These are phyloP conservation scores for Nesogale talazaci DNA, from an alignment of 2,113 vertebrate species.

Conservation along the genomic window DNA sequence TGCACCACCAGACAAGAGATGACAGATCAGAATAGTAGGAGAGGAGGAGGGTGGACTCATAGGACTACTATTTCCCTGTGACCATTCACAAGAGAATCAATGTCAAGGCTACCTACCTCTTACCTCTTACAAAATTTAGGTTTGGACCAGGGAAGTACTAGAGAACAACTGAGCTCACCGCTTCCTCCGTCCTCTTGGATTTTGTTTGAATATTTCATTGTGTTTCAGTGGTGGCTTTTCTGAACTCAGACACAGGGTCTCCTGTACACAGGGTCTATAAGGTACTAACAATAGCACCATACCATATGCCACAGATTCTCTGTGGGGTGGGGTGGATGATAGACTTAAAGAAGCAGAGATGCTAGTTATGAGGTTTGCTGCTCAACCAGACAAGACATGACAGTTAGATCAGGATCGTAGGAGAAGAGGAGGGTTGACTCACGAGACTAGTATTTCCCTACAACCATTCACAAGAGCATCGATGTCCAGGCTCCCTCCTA, in stretches of 20 bases:
- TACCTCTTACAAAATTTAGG: not conserved
- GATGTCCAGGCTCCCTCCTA: not conserved
- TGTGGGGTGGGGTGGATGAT: not conserved
- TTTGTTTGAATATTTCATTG: too few relatives aligned
- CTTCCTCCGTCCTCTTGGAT: too few relatives aligned
- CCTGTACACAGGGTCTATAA: too few relatives aligned
- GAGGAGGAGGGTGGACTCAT: not conserved
- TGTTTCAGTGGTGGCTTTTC: too few relatives aligned
- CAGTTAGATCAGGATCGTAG: not conserved
- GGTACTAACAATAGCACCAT: not conserved
- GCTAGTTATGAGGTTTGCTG: not conserved
- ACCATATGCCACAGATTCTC: not conserved
- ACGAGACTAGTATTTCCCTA: not conserved
- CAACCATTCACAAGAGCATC: not conserved
- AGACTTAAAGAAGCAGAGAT: too few relatives aligned
- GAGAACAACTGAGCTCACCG: accelerated
- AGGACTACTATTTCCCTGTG: not conserved
- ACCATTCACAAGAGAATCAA: not conserved
- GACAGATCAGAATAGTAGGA: not conserved
- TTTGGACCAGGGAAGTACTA: too few relatives aligned
- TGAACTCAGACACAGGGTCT: not conserved
- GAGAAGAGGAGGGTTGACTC: not conserved
- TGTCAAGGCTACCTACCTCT: too few relatives aligned
- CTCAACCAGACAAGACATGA: too few relatives aligned
- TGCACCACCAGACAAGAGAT: not conserved